Percentiles rank a stretch among this genome's conserved stretches.
phyloP scores from a whole-genome alignment of 2,797 vertebrate genomes.

The Tachyglossus aculeatus region DNA sequence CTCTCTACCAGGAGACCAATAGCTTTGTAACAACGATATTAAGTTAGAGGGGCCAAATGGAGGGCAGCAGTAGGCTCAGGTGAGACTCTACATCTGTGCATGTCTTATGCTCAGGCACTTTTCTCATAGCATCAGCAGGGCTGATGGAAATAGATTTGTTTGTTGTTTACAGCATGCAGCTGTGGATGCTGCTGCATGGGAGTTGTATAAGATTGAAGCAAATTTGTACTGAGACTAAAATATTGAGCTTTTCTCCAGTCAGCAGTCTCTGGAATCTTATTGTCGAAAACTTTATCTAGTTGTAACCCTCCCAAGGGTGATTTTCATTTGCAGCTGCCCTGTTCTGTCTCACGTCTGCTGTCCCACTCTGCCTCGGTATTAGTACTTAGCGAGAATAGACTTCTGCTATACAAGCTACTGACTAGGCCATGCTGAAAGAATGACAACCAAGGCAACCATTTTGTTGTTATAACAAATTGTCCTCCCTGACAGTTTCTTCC shows the following conservation, averaged over 20 bases:
- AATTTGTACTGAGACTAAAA: slow-evolving; percentile 87
- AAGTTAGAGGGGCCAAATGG: slow-evolving; percentile 84
- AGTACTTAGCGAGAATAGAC: slow-evolving; percentile 51
- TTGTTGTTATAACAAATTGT: no score
- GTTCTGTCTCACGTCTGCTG: slow-evolving; percentile 71
- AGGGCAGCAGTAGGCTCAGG: slow-evolving; percentile 89
- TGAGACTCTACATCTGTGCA: slow-evolving; percentile 92
- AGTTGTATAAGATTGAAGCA: slow-evolving; percentile 85
- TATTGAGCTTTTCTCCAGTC: slow-evolving; percentile 81
- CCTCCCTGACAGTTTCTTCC: no score
- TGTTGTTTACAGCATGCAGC: slow-evolving; percentile 92
- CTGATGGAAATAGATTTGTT: slow-evolving; percentile 85
- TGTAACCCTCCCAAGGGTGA: slow-evolving; percentile 80
- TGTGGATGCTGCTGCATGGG: slow-evolving; percentile 88
- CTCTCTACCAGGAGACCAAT: slow-evolving; percentile 84
- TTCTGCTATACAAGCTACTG: slow-evolving; percentile 14
- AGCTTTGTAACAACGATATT: slow-evolving; percentile 86
- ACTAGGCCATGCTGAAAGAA: slow-evolving; percentile 32
- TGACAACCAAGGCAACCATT: slow-evolving; percentile 23
- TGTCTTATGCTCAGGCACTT: slow-evolving; percentile 80
- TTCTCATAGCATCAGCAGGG: slow-evolving; percentile 83
- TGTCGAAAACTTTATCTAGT: slow-evolving; percentile 86
- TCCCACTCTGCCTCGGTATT: slow-evolving; percentile 50
- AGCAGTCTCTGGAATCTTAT: slow-evolving; percentile 84
- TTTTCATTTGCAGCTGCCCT: slow-evolving; percentile 83